phyloP scores from a whole-genome alignment of 2,113 vertebrate species.

The Vulpes ferrilata region DNA sequence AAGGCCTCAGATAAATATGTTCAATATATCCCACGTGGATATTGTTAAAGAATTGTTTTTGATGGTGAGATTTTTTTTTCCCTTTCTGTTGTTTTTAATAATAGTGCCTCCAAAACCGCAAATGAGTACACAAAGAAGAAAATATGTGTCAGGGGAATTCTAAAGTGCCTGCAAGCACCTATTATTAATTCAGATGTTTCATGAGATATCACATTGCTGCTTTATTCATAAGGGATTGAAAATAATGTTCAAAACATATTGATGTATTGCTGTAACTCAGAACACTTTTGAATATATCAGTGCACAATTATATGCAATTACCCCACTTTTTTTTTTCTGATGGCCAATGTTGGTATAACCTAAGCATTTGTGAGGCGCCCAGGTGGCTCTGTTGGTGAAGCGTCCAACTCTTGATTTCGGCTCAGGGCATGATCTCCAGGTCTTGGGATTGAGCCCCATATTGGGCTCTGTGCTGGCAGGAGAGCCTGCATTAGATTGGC shows the following conservation, averaged over 20 bases:
- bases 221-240: background rate
- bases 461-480: background rate
- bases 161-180: background rate
- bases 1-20: background rate
- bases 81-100: background rate
- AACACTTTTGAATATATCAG: background rate
- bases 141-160: background rate
- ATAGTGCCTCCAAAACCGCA: background rate
- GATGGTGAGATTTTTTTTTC: background rate
- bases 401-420: background rate
- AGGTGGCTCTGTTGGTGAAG: background rate
- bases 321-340: background rate
- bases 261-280: background rate
- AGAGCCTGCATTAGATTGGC: background rate
- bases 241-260: background rate
- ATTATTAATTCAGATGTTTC: background rate
- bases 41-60: background rate
- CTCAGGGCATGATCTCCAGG: background rate
- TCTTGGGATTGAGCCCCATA: background rate
- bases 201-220: background rate
- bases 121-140: background rate
- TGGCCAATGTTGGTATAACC: background rate
- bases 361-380: background rate
- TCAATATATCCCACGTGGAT: background rate
- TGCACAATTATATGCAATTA: background rate